A percentile compares a stretch with the other conserved stretches of the same genome.
phyloP scores from a whole-genome alignment of 2,113 vertebrate genomes.

The Zapornia atra region DNA sequence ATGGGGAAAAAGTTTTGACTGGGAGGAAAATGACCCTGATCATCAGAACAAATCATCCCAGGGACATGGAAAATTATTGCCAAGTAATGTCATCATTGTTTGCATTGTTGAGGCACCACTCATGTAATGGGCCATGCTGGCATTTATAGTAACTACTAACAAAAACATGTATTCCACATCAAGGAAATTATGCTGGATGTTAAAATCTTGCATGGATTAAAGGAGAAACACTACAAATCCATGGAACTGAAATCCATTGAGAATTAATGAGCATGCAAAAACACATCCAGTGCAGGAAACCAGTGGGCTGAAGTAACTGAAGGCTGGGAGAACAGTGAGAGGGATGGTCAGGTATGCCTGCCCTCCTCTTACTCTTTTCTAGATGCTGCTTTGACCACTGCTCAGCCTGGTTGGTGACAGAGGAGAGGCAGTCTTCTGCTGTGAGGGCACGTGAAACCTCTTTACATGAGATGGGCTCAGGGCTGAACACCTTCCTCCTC shows the following conservation, averaged over 20 bases:
- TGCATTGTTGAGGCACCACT: neutral
- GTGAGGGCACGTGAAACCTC: neutral
- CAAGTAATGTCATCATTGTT: neutral
- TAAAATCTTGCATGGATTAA: neutral
- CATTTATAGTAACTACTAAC: neutral
- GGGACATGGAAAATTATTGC: slow-evolving; percentile 1
- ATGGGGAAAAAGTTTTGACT: slow-evolving; percentile 26
- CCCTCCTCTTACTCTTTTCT: neutral
- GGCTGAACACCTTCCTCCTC: neutral
- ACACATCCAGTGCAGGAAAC: neutral
- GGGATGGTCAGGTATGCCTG: neutral
- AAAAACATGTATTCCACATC: neutral
- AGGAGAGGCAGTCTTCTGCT: neutral
- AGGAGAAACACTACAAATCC: neutral
- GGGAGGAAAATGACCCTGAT: slow-evolving; percentile 1
- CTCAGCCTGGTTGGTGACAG: neutral
- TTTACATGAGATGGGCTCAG: neutral
- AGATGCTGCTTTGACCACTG: neutral
- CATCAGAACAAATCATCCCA: neutral
- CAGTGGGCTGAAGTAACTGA: neutral
- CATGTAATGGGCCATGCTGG: neutral
- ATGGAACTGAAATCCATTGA: neutral
- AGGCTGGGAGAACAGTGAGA: neutral
- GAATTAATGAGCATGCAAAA: neutral
- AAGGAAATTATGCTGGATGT: neutral